Conservation (phyloP, 2,113 vertebrate genomes). For the Turnix velox region DNA sequence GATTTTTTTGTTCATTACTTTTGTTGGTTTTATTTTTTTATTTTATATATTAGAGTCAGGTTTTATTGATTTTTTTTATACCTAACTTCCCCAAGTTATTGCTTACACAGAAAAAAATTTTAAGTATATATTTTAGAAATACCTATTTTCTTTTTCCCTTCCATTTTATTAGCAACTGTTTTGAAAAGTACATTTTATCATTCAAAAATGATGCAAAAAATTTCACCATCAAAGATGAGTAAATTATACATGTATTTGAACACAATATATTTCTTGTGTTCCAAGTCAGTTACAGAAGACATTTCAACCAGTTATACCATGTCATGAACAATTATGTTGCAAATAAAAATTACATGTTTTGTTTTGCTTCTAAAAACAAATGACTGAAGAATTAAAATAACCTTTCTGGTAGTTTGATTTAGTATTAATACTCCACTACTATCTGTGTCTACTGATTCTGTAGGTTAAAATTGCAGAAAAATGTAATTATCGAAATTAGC, state of each 20-base stretch:
- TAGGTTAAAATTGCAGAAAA: not conserved
- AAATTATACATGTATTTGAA: not conserved
- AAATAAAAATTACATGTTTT: not conserved
- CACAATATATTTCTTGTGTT: not conserved
- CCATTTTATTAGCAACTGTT: not conserved
- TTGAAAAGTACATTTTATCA: not conserved
- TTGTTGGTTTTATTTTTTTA: not conserved
- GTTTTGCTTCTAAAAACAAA: not conserved
- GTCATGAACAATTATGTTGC: not conserved
- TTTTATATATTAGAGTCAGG: not conserved
- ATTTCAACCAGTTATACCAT: not conserved
- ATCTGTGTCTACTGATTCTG: not conserved
- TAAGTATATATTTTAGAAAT: not conserved
- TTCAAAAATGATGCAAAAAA: not conserved
- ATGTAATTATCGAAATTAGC: not conserved
- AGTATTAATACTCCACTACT: not conserved
- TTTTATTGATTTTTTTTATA: not conserved
- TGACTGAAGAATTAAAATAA: not conserved
- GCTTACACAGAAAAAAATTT: no score
- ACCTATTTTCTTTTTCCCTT: not conserved
- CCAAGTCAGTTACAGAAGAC: not conserved
- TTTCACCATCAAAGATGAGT: not conserved
- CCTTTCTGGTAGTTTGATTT: not conserved
- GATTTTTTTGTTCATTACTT: not conserved
- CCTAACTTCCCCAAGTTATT: not conserved